Percentiles rank a stretch among this genome's conserved stretches.
Conservation (phyloP, 2,797 vertebrate genomes). For the Urocyon cinereoargenteus region DNA sequence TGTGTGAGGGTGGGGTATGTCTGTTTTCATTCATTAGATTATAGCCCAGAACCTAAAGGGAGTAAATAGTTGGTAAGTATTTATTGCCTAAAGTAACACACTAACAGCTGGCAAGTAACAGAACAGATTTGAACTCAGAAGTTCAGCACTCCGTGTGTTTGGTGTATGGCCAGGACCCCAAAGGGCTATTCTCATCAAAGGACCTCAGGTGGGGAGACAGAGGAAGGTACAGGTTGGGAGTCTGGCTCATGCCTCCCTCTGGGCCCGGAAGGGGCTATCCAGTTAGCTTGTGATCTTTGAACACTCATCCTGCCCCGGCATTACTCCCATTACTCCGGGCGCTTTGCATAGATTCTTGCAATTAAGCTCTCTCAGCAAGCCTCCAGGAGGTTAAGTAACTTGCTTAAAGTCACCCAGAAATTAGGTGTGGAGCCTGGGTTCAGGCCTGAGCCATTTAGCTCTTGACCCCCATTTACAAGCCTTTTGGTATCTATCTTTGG, state of each 20-base stretch:
- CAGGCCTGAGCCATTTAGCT: not conserved
- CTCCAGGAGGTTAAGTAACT: constrained; percentile 2
- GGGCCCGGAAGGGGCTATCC: not conserved
- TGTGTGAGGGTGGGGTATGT: not conserved
- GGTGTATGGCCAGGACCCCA: not conserved
- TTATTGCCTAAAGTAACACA: constrained; percentile 13
- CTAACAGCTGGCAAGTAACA: not conserved
- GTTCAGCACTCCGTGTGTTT: not conserved
- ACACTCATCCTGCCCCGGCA: not conserved
- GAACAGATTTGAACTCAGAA: not conserved
- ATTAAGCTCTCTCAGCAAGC: not conserved
- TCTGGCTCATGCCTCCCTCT: not conserved
- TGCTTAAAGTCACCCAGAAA: not conserved
- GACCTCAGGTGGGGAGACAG: not conserved
- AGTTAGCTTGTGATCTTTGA: not conserved
- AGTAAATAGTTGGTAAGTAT: not conserved
- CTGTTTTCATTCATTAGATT: not conserved
- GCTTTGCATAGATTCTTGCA: not conserved
- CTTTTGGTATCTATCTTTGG: not conserved
- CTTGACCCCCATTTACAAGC: not conserved
- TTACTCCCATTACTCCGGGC: not conserved
- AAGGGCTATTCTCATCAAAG: not conserved
- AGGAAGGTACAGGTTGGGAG: not conserved
- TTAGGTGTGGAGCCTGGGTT: not conserved
- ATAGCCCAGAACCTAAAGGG: not conserved